A percentile compares a stretch with the other conserved stretches of the same genome.
phyloP scores from a whole-genome alignment of 2,888 invertebrate genomes.

The Panzeria rudis region DNA sequence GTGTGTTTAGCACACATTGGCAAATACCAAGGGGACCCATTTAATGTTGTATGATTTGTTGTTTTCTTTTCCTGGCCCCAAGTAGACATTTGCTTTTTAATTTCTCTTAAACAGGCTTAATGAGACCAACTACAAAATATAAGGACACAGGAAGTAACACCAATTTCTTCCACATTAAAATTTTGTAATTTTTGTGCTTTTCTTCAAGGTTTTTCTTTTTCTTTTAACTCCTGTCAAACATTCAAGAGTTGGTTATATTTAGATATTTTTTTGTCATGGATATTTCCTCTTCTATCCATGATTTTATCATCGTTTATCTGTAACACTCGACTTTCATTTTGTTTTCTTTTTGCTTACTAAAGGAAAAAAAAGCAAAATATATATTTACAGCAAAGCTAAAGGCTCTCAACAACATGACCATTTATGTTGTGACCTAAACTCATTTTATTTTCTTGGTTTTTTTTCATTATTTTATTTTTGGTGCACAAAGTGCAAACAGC shows the following conservation, averaged over 20 bases:
- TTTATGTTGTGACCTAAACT: conserved; percentile 36
- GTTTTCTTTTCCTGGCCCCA: conserved; percentile 23
- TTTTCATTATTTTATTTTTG: background rate
- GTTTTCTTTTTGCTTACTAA: conserved; percentile 15
- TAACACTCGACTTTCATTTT: conserved; percentile 16
- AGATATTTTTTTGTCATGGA: too few relatives aligned
- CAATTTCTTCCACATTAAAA: background rate
- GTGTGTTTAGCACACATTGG: conserved; percentile 18
- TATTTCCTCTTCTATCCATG: background rate
- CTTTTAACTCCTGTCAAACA: background rate
- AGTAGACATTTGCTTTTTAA: background rate
- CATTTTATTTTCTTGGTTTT: conserved; percentile 5
- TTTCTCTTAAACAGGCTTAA: conserved; percentile 2
- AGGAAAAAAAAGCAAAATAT: background rate
- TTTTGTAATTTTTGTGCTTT: background rate
- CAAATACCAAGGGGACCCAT: conserved; percentile 37
- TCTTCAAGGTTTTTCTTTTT: background rate
- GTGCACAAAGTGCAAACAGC: conserved; percentile 10
- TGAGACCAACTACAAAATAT: conserved; percentile 5
- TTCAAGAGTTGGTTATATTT: conserved; percentile 16
- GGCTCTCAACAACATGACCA: conserved; percentile 17
- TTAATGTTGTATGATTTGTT: conserved; percentile 25
- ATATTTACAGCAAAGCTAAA: background rate
- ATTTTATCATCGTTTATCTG: background rate
- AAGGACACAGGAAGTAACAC: background rate